These are phyloP conservation scores for Tenthredo mesomela DNA, from an alignment of 2,888 invertebrate species.

Conservation along the genomic window DNA sequence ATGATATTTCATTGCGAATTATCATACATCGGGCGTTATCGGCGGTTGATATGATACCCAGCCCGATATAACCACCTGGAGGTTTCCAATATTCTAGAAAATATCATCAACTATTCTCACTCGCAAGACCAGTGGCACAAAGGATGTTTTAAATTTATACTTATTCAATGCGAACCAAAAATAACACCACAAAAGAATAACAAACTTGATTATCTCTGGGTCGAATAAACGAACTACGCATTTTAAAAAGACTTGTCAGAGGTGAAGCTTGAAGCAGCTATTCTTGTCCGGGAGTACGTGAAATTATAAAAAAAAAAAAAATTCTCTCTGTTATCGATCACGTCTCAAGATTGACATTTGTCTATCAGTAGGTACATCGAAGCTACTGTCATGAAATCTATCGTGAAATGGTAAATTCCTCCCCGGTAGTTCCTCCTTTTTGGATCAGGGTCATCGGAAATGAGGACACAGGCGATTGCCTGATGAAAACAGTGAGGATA, in stretches of 20 bases:
- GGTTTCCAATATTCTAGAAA: not conserved
- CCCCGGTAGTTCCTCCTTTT: not conserved
- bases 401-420: not conserved
- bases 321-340: not conserved
- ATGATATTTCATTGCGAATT: not conserved
- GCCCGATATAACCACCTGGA: not conserved
- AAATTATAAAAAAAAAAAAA: not conserved
- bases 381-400: not conserved
- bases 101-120: no score
- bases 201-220: constrained; percentile 8
- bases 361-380: not conserved
- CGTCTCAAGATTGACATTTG: not conserved
- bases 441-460: not conserved
- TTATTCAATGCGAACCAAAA: constrained; percentile 3
- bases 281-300: not conserved
- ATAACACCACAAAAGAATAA: constrained; percentile 33
- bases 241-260: constrained; percentile 19
- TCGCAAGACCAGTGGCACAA: not conserved
- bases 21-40: not conserved
- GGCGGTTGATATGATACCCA: not conserved
- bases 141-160: not conserved
- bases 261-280: not conserved
- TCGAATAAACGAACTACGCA: constrained; percentile 2
- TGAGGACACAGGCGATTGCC: not conserved
- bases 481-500: not conserved